Evolutionary conservation across 2,113 vertebrate species (phyloP).

Genomic region (Dromaius novaehollandiae): DNA sequence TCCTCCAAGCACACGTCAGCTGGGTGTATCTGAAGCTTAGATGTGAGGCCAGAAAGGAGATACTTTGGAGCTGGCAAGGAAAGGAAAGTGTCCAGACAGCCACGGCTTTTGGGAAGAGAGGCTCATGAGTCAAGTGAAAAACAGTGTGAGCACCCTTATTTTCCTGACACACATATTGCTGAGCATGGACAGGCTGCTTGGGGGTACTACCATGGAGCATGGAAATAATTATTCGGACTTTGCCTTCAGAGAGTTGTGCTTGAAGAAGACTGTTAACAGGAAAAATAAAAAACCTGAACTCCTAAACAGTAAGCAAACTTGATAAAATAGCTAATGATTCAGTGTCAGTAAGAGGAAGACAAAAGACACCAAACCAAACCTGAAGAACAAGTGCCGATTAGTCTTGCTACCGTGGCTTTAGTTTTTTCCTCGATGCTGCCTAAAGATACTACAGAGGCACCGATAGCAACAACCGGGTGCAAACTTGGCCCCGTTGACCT

Average conservation of each 20-base stretch:
- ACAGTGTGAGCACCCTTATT: rapidly evolving
- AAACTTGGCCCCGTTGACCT: rapidly evolving
- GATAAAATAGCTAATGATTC: background rate
- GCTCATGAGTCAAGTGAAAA: background rate
- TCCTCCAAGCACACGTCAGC: background rate
- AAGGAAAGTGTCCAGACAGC: background rate
- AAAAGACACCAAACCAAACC: background rate
- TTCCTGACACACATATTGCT: rapidly evolving
- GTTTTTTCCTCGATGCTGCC: background rate
- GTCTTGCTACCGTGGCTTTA: background rate
- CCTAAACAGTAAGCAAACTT: background rate
- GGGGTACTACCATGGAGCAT: background rate
- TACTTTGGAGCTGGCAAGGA: background rate
- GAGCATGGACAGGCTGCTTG: background rate
- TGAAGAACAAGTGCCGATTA: rapidly evolving
- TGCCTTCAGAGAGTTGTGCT: background rate
- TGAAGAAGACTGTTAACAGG: background rate
- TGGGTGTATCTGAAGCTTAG: background rate
- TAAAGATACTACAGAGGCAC: rapidly evolving
- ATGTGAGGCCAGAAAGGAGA: background rate
- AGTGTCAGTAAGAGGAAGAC: background rate
- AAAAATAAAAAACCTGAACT: background rate
- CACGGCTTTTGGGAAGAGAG: background rate
- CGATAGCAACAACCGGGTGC: rapidly evolving
- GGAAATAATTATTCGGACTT: background rate